Conservation (phyloP, 2,888 invertebrate genomes). For the Amorpha juglandis region DNA sequence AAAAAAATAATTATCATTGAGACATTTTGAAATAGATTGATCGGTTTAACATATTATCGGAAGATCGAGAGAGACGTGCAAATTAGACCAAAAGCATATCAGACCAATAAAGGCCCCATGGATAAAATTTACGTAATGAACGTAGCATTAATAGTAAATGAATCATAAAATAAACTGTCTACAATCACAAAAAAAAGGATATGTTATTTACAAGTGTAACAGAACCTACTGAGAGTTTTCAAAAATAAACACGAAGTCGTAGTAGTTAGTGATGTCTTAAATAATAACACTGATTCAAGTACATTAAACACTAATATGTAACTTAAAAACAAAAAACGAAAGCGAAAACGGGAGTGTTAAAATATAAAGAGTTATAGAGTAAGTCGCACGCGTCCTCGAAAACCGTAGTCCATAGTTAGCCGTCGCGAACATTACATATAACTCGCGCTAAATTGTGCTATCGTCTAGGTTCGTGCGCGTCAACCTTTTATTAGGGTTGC, state of each 20-base stretch:
- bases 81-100: too few relatives aligned
- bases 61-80: too few relatives aligned
- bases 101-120: too few relatives aligned
- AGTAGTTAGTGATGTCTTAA: neutral
- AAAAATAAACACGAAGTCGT: neutral
- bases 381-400: slow-evolving; percentile 5
- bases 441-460: slow-evolving; percentile 45
- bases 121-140: too few relatives aligned
- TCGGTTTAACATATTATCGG: too few relatives aligned
- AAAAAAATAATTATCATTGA: too few relatives aligned
- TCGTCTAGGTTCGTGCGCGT: slow-evolving; percentile 35
- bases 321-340: slow-evolving; percentile 20
- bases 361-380: slow-evolving; percentile 15
- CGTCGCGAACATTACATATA: slow-evolving; percentile 31
- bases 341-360: slow-evolving; percentile 1
- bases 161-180: too few relatives aligned
- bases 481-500: slow-evolving; percentile 22
- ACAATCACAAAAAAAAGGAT: too few relatives aligned
- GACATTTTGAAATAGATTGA: too few relatives aligned
- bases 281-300: neutral
- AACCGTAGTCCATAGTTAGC: slow-evolving; percentile 27
- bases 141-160: too few relatives aligned
- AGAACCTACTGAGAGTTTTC: neutral
- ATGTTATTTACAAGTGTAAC: neutral
- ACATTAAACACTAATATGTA: slow-evolving; percentile 14